phyloP scores from a whole-genome alignment of 2,113 vertebrate genomes.

The Seriola aureovittata region DNA sequence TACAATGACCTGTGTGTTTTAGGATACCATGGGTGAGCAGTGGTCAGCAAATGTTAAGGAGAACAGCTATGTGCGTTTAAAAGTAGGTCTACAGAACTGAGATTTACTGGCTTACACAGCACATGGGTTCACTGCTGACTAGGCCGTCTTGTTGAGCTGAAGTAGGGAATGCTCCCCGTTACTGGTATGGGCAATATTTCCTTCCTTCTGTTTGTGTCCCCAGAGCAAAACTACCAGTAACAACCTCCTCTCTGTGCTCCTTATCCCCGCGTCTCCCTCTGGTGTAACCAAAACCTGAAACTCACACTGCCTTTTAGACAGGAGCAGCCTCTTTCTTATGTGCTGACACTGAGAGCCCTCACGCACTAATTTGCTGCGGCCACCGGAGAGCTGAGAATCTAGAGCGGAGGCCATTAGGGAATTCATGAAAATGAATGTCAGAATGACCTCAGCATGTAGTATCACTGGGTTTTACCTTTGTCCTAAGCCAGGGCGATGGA shows the following conservation, averaged over 20 bases:
- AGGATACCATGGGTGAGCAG: slow-evolving; percentile 12
- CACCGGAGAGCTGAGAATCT: slow-evolving; percentile 77
- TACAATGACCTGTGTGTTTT: slow-evolving; percentile 55
- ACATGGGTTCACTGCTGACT: slow-evolving; percentile 29
- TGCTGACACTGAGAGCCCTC: slow-evolving; percentile 59
- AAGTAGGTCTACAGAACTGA: slow-evolving; percentile 28
- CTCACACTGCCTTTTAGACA: slow-evolving; percentile 61
- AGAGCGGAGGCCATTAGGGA: slow-evolving; percentile 70
- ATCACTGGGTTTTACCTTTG: slow-evolving; percentile 57
- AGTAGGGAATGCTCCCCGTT: not conserved
- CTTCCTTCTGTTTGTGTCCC: slow-evolving; percentile 24
- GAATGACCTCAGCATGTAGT: slow-evolving; percentile 67
- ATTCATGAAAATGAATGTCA: slow-evolving; percentile 75
- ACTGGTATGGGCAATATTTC: slow-evolving; percentile 29
- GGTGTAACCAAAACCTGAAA: slow-evolving; percentile 76
- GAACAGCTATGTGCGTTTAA: slow-evolving; percentile 26
- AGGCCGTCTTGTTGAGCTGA: slow-evolving; percentile 9
- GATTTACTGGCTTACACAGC: not conserved
- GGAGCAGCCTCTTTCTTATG: slow-evolving; percentile 51
- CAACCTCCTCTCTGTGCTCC: slow-evolving; percentile 58
- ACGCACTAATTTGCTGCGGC: slow-evolving; percentile 73
- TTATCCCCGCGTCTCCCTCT: slow-evolving; percentile 19
- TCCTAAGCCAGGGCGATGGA: slow-evolving; percentile 37
- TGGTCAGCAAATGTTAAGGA: slow-evolving; percentile 40
- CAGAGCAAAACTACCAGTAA: slow-evolving; percentile 35